Evolutionary conservation across 2,113 vertebrate genomes (phyloP).

Genomic region (Pycnonotus jocosus): DNA sequence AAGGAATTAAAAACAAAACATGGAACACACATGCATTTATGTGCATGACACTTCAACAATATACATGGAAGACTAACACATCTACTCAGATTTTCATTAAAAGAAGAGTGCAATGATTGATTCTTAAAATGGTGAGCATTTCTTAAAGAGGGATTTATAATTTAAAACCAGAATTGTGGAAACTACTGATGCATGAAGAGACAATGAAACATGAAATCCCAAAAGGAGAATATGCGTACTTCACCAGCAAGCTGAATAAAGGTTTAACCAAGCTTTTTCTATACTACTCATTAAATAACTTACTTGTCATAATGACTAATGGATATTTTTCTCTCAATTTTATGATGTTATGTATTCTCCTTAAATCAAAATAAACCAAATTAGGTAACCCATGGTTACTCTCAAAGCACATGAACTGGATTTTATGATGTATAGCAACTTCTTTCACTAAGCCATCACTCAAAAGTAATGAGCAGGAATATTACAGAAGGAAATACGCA

Average conservation of each 20-base stretch:
- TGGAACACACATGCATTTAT: conserved; percentile 45
- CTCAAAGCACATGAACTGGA: conserved; percentile 69
- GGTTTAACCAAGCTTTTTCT: conserved; percentile 64
- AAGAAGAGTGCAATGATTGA: conserved; percentile 62
- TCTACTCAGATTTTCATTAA: conserved; percentile 50
- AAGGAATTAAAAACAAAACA: conserved; percentile 69
- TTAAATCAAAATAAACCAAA: conserved; percentile 72
- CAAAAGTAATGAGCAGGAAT: conserved; percentile 64
- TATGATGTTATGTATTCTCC: conserved; percentile 64
- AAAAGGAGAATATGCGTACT: conserved; percentile 59
- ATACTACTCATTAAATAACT: conserved; percentile 60
- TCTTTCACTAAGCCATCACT: conserved; percentile 68
- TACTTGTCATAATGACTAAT: conserved; percentile 65
- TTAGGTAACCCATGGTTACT: conserved; percentile 68
- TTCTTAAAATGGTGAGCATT: conserved; percentile 71
- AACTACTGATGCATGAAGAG: conserved; percentile 67
- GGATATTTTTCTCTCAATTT: conserved; percentile 64
- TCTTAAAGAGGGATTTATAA: conserved; percentile 65
- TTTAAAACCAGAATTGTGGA: conserved; percentile 64
- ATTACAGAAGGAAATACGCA: conserved; percentile 58
- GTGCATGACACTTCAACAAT: conserved; percentile 47
- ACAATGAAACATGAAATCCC: conserved; percentile 63
- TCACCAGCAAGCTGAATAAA: conserved; percentile 68
- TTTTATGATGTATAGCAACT: conserved; percentile 70
- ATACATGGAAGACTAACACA: conserved; percentile 58